Conservation (phyloP, 2,888 invertebrate genomes). For the Drosophila nr. fundita region DNA sequence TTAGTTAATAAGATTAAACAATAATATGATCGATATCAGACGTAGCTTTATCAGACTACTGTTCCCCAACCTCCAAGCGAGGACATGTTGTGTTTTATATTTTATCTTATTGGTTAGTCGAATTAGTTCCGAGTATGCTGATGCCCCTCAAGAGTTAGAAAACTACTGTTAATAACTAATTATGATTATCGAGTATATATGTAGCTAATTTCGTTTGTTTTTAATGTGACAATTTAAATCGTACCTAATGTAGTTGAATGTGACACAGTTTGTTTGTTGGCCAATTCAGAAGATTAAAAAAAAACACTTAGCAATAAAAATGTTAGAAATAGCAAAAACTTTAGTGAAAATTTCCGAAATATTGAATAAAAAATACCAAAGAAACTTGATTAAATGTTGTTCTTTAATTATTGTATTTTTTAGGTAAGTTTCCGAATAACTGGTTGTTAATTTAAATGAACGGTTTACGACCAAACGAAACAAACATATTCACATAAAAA, state of each 20-base stretch:
- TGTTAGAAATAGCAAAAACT: constrained; percentile 70
- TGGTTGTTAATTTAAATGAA: neutral
- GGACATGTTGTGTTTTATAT: constrained; percentile 46
- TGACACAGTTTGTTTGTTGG: constrained; percentile 54
- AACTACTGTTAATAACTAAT: constrained; percentile 60
- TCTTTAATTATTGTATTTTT: neutral
- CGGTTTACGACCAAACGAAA: neutral
- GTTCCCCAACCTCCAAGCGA: constrained; percentile 30
- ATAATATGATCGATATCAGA: constrained; percentile 68
- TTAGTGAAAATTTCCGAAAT: constrained; percentile 75
- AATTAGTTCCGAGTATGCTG: constrained; percentile 66
- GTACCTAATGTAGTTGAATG: constrained; percentile 60
- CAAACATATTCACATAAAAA: neutral
- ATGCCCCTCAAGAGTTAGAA: constrained; percentile 57
- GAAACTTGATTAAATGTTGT: constrained; percentile 33
- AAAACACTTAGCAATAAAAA: constrained; percentile 28
- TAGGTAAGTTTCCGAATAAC: constrained; percentile 9
- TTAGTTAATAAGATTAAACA: constrained; percentile 69
- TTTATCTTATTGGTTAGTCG: constrained; percentile 67
- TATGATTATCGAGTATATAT: constrained; percentile 47
- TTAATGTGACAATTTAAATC: constrained; percentile 48
- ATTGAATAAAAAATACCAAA: constrained; percentile 80
- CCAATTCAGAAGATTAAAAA: constrained; percentile 39
- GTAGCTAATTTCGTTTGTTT: constrained; percentile 59
- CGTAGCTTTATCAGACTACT: constrained; percentile 72